phyloP scores from a whole-genome alignment of 2,113 vertebrate genomes.

The Trematomus loennbergii region DNA sequence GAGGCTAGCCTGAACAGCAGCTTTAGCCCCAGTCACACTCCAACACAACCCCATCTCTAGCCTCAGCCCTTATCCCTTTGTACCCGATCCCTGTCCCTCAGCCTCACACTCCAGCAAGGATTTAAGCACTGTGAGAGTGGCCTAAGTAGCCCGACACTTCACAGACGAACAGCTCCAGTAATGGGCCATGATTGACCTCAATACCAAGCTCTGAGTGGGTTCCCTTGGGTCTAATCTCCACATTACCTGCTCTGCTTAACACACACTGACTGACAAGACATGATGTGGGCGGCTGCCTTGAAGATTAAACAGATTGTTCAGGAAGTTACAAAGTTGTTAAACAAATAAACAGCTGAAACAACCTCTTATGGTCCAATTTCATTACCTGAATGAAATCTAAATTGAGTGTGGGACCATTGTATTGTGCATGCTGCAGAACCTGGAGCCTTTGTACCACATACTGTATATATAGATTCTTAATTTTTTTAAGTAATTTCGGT shows the following conservation, averaged over 20 bases:
- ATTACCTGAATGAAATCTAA: neutral
- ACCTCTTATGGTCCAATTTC: neutral
- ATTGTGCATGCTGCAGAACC: slow-evolving; percentile 10
- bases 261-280: slow-evolving; percentile 59
- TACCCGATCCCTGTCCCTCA: slow-evolving; percentile 45
- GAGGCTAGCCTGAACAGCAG: slow-evolving; percentile 39
- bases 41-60: slow-evolving; percentile 12
- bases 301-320: slow-evolving; percentile 40
- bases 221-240: slow-evolving; percentile 75
- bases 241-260: slow-evolving; percentile 72
- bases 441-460: too few relatives aligned
- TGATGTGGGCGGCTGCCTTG: slow-evolving; percentile 45
- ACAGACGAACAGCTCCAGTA: slow-evolving; percentile 79
- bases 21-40: slow-evolving; percentile 53
- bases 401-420: neutral
- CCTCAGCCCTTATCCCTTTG: slow-evolving; percentile 30
- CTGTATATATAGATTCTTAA: too few relatives aligned
- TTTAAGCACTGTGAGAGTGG: slow-evolving; percentile 81
- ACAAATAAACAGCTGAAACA: slow-evolving; percentile 57
- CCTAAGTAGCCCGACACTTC: slow-evolving; percentile 78
- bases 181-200: slow-evolving; percentile 78
- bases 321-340: slow-evolving; percentile 40
- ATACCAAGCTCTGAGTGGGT: slow-evolving; percentile 59
- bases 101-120: slow-evolving; percentile 61
- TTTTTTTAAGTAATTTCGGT: too few relatives aligned